A percentile compares a stretch with the other conserved stretches of the same genome.
phyloP scores from a whole-genome alignment of 2,113 vertebrate genomes.

The Spheniscus mendiculus region DNA sequence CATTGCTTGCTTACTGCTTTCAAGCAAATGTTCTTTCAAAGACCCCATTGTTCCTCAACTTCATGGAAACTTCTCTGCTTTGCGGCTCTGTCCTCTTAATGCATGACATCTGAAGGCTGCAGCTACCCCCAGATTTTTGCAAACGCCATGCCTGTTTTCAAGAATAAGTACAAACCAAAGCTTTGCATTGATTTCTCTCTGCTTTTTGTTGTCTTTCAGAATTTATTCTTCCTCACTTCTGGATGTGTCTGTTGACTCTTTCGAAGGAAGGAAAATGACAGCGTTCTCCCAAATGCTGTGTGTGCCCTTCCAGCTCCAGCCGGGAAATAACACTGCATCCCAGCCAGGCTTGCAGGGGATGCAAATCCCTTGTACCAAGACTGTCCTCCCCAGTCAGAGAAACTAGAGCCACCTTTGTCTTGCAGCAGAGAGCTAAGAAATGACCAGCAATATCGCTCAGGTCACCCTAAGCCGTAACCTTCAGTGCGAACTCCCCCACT shows the following conservation, averaged over 20 bases:
- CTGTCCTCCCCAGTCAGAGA: background rate
- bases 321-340: background rate
- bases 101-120: background rate
- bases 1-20: background rate
- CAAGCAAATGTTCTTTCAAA: background rate
- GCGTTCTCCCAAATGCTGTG: accelerated
- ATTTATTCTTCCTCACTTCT: background rate
- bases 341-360: background rate
- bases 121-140: background rate
- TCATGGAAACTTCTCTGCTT: background rate
- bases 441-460: background rate
- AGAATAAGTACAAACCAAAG: background rate
- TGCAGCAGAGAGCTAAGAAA: background rate
- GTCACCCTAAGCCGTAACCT: background rate
- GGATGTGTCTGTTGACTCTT: background rate
- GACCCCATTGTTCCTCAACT: background rate
- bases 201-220: background rate
- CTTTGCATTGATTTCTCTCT: background rate
- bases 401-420: background rate
- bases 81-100: background rate
- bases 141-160: background rate
- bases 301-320: background rate
- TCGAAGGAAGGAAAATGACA: background rate
- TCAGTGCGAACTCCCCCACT: accelerated
- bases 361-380: background rate